A percentile compares a stretch with the other conserved stretches of the same genome.
These are phyloP conservation scores for Eristalis pertinax DNA, from an alignment of 2,888 invertebrate species.

Conservation along the genomic window DNA sequence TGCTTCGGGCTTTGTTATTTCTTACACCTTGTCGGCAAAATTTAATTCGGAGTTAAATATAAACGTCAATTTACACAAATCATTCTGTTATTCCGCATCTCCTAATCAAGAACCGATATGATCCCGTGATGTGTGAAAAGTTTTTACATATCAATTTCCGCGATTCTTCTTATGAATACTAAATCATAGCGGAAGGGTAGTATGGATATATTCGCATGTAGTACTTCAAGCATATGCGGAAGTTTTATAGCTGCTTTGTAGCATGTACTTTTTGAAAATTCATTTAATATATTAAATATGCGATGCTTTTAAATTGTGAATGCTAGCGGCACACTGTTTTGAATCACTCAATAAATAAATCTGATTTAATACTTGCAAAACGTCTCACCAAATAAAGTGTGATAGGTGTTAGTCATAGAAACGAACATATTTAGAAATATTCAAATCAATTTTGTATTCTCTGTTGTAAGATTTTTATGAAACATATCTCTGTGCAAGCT, in stretches of 20 bases:
- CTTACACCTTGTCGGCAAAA: not conserved
- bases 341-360: not conserved
- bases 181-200: slow-evolving; percentile 8
- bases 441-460: too few relatives aligned
- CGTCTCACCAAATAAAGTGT: not conserved
- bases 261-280: not conserved
- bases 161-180: slow-evolving; percentile 61
- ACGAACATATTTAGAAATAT: not conserved
- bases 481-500: too few relatives aligned
- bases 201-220: not conserved
- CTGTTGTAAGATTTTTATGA: too few relatives aligned
- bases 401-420: not conserved
- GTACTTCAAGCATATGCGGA: not conserved
- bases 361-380: not conserved
- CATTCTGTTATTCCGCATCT: slow-evolving; percentile 45
- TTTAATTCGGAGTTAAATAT: slow-evolving; percentile 13
- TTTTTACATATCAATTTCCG: slow-evolving; percentile 51
- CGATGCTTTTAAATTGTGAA: not conserved
- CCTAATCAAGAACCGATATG: slow-evolving; percentile 8
- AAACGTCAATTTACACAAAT: slow-evolving; percentile 34
- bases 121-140: slow-evolving; percentile 15
- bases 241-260: not conserved
- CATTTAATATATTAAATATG: not conserved
- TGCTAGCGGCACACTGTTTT: not conserved
- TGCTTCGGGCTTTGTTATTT: slow-evolving; percentile 13